phyloP scores from a whole-genome alignment of 92 coral and sea anemone genomes.

The Umimayanthus chanpuru region DNA sequence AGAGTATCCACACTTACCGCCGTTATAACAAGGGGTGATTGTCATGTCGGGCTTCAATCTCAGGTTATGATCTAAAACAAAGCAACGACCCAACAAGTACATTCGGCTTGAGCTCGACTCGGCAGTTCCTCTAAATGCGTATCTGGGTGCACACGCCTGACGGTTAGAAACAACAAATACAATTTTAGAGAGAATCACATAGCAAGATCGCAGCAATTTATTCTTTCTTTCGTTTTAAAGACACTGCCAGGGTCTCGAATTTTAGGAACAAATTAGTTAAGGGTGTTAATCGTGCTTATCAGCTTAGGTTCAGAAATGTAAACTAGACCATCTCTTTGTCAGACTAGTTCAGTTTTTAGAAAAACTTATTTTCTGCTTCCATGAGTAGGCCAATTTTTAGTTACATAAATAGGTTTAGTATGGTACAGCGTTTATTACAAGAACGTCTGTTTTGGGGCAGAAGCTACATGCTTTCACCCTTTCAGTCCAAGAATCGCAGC shows the following conservation, averaged over 20 bases:
- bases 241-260: too few relatives aligned
- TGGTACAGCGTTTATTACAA: too few relatives aligned
- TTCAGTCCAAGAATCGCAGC: too few relatives aligned
- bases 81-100: slow-evolving; percentile 67
- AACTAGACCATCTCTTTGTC: too few relatives aligned
- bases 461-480: too few relatives aligned
- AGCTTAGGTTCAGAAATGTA: too few relatives aligned
- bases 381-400: too few relatives aligned
- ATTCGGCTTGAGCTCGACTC: background rate
- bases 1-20: slow-evolving; percentile 45
- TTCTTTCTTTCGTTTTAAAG: background rate
- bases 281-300: too few relatives aligned
- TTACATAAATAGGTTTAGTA: too few relatives aligned
- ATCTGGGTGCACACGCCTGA: slow-evolving; percentile 82
- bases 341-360: background rate
- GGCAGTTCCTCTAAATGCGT: slow-evolving; percentile 43
- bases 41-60: background rate
- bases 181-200: background rate
- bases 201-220: background rate
- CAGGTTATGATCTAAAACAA: slow-evolving; percentile 43
- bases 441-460: too few relatives aligned
- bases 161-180: background rate
- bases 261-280: too few relatives aligned
- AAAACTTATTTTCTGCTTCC: too few relatives aligned
- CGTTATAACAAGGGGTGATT: slow-evolving; percentile 56